phyloP scores from a whole-genome alignment of 2,797 vertebrate genomes.

The Acridotheres tristis region DNA sequence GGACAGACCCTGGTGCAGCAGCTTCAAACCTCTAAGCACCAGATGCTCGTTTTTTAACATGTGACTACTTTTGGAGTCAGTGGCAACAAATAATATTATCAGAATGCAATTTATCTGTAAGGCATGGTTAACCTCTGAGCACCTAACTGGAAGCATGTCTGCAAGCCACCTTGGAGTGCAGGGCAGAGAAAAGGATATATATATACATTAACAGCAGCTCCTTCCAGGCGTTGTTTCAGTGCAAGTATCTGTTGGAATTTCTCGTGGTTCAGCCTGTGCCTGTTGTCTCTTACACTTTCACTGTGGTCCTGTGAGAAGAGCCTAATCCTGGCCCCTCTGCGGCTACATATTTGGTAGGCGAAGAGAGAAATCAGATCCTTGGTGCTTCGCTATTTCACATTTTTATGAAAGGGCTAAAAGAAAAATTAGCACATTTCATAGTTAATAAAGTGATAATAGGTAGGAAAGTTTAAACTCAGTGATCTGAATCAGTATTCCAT shows the following conservation, averaged over 20 bases:
- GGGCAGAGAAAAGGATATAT: background rate
- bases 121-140: background rate
- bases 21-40: background rate
- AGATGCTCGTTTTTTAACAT: background rate
- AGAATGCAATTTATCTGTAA: background rate
- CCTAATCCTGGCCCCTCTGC: background rate
- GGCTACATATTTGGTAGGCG: background rate
- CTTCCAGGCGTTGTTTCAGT: background rate
- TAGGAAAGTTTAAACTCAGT: background rate
- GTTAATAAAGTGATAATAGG: background rate
- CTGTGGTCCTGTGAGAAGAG: background rate
- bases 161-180: background rate
- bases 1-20: constrained; percentile 48
- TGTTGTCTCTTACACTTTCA: background rate
- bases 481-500: background rate
- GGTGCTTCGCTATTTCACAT: background rate
- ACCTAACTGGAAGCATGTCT: background rate
- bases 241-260: background rate
- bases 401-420: background rate
- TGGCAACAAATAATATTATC: background rate
- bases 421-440: background rate
- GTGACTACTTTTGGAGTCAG: background rate
- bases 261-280: background rate
- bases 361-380: background rate
- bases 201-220: background rate